Percentiles rank a stretch among this genome's conserved stretches.
These are phyloP conservation scores for Paralvinella palmiformis DNA, from an alignment of 1,140 invertebrate genomes.

Conservation along the genomic window DNA sequence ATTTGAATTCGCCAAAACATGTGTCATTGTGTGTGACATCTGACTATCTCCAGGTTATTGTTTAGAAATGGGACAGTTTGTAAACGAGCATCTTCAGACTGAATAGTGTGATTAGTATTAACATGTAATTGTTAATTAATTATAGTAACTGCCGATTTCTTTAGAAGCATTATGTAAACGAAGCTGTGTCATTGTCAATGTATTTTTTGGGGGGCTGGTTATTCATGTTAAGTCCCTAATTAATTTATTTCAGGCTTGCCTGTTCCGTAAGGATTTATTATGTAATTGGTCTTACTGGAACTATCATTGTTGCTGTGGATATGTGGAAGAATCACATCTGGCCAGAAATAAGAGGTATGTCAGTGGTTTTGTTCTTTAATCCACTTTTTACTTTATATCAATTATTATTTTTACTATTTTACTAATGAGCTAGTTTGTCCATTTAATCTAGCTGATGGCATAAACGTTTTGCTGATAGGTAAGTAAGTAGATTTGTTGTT, in stretches of 20 bases:
- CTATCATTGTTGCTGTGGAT: constrained; percentile 28
- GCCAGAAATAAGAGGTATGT: constrained; percentile 41
- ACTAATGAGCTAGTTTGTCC: neutral
- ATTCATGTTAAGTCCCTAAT: neutral
- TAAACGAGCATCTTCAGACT: too few species aligned
- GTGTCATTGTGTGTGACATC: too few species aligned
- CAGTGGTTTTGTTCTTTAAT: too few species aligned
- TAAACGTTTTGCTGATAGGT: neutral
- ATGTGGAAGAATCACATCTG: constrained; percentile 41
- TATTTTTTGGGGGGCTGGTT: neutral
- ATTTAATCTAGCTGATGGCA: neutral
- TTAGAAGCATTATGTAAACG: too few species aligned
- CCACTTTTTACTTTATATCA: too few species aligned
- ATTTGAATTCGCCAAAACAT: too few species aligned
- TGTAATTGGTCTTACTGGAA: constrained; percentile 22
- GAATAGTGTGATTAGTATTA: too few species aligned
- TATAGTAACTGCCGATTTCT: too few species aligned
- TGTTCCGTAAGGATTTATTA: constrained; percentile 31
- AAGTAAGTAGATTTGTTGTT: neutral
- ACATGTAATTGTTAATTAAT: too few species aligned
- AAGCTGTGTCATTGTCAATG: too few species aligned
- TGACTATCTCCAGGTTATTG: too few species aligned
- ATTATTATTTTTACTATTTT: neutral
- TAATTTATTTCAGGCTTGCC: constrained; percentile 31
- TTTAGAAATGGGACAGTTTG: too few species aligned